Conservation (phyloP, 2,888 invertebrate species). For the Drosophila trichaetosa region DNA sequence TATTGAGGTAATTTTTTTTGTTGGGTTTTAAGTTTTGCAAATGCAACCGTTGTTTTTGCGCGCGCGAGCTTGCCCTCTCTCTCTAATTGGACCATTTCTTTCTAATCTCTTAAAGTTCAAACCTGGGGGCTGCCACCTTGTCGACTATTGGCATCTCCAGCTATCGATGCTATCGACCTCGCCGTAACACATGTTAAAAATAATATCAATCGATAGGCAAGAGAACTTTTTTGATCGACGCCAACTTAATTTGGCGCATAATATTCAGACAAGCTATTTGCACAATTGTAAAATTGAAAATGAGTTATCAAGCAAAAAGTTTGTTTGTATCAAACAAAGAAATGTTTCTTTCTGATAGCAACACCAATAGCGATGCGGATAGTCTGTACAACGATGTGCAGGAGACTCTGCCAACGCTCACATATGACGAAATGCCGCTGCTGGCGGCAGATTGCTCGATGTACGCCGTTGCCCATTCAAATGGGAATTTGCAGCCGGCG, state of each 20-base stretch:
- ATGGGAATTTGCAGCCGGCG: slow-evolving; percentile 23
- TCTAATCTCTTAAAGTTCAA: no score
- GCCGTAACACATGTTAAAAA: not conserved
- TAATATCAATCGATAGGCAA: not conserved
- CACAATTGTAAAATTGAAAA: not conserved
- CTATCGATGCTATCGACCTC: no score
- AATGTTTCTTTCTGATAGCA: not conserved
- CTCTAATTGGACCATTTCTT: no score
- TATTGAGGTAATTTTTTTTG: no score
- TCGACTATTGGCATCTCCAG: no score
- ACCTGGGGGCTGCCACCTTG: no score
- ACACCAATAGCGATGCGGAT: slow-evolving; percentile 12
- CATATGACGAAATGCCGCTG: slow-evolving; percentile 37
- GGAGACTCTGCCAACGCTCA: slow-evolving; percentile 1
- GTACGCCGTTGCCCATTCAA: slow-evolving; percentile 57
- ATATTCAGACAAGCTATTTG: not conserved
- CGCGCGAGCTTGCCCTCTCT: no score
- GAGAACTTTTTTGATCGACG: slow-evolving; percentile 7
- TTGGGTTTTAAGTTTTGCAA: no score
- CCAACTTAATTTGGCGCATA: slow-evolving; percentile 35
- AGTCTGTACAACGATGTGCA: slow-evolving; percentile 11
- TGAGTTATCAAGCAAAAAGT: not conserved
- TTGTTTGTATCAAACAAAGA: not conserved
- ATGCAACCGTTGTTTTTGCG: no score
- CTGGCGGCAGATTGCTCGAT: slow-evolving; percentile 53